A percentile compares a stretch with the other conserved stretches of the same genome.
phyloP scores from a whole-genome alignment of 2,888 invertebrate species.

The Lasius fuliginosus region DNA sequence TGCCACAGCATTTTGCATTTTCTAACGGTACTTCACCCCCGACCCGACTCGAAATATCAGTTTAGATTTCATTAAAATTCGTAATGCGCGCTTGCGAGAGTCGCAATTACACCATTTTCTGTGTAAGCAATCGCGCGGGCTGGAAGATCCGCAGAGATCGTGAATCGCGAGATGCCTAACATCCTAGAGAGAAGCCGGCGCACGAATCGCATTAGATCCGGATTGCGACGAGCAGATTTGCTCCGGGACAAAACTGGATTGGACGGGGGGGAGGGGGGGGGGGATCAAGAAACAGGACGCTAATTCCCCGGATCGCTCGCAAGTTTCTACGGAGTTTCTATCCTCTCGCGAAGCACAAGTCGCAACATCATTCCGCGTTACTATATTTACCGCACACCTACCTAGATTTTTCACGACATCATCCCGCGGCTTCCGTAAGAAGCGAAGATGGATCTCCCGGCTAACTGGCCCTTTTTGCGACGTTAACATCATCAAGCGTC shows the following conservation, averaged over 20 bases:
- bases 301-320: conserved; percentile 19
- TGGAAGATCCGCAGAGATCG: not conserved
- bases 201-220: conserved; percentile 48
- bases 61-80: conserved; percentile 17
- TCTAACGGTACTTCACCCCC: not conserved
- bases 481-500: conserved; percentile 61
- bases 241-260: conserved; percentile 34
- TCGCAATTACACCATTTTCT: not conserved
- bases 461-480: conserved; percentile 59
- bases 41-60: not conserved
- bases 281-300: conserved; percentile 24
- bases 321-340: conserved; percentile 8
- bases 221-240: conserved; percentile 28
- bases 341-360: conserved; percentile 26
- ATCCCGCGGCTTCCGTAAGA: conserved; percentile 44
- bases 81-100: not conserved
- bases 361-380: conserved; percentile 43
- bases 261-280: not conserved
- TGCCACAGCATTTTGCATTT: conserved; percentile 2
- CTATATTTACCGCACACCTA: conserved; percentile 46
- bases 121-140: not conserved
- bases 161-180: not conserved
- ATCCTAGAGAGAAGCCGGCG: not conserved
- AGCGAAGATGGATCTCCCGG: conserved; percentile 57
- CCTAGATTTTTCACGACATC: conserved; percentile 37